Evolutionary conservation across 2,888 invertebrate species (phyloP).

Genomic region (Parnassius apollo): DNA sequence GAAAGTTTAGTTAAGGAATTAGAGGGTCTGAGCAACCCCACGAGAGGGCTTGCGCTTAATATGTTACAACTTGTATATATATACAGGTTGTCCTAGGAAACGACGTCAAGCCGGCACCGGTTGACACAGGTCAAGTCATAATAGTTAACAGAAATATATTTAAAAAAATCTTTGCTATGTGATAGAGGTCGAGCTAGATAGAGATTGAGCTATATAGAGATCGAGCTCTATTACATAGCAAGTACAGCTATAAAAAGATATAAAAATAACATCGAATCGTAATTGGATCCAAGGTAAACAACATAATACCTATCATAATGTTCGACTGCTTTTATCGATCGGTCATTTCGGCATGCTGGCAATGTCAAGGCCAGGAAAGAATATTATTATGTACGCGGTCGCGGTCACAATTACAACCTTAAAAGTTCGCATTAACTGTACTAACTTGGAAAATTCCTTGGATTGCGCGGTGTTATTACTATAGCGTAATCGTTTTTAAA

Average conservation of each 20-base stretch:
- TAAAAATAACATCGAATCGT: conserved; percentile 54
- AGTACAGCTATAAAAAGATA: conserved; percentile 42
- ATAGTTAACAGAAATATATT: too few species aligned
- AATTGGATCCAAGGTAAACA: conserved; percentile 68
- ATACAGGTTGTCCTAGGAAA: too few species aligned
- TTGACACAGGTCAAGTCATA: too few species aligned
- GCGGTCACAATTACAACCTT: conserved; percentile 12
- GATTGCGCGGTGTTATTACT: neutral
- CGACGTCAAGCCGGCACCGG: too few species aligned
- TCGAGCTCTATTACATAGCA: neutral
- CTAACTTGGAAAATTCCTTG: conserved; percentile 2
- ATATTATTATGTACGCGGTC: conserved; percentile 29
- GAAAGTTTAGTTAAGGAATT: too few species aligned
- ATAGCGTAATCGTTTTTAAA: neutral
- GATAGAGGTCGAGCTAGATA: too few species aligned
- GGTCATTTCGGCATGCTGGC: conserved; percentile 57
- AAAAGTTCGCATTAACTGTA: conserved; percentile 12
- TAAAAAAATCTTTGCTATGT: too few species aligned
- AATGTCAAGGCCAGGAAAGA: conserved; percentile 65
- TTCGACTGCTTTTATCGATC: conserved; percentile 64
- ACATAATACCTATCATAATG: conserved; percentile 64
- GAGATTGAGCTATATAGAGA: too few species aligned
- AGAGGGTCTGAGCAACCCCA: too few species aligned
- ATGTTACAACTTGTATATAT: too few species aligned
- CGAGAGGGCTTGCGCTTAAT: too few species aligned